Conservation (phyloP, 92 coral and sea anemone genomes). For the Galaxea fascicularis region DNA sequence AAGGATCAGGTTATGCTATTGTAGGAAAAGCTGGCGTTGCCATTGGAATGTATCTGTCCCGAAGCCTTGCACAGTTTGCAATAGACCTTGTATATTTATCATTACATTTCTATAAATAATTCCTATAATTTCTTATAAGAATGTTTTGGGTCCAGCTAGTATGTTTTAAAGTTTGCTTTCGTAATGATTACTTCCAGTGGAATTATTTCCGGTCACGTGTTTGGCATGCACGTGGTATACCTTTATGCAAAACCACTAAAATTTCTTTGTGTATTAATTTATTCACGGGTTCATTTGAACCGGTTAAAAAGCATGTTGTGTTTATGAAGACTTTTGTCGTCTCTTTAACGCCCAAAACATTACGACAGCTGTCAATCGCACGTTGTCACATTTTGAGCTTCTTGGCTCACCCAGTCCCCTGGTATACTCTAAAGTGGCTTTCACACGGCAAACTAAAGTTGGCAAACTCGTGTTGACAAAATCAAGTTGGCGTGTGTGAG, state of each 20-base stretch:
- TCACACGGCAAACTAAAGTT: neutral
- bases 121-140: conserved; percentile 2
- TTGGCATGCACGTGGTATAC: neutral
- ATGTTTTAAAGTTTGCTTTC: neutral
- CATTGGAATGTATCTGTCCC: neutral
- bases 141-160: neutral
- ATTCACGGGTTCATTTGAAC: neutral
- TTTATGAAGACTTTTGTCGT: neutral
- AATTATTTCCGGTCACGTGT: neutral
- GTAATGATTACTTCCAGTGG: no score
- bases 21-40: no score
- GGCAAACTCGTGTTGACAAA: no score
- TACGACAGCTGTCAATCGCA: no score
- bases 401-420: neutral
- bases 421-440: neutral
- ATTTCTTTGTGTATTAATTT: neutral
- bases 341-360: neutral
- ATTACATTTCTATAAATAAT: conserved; percentile 21
- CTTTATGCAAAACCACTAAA: neutral
- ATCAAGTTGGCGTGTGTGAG: no score
- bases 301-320: neutral
- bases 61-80: conserved; percentile 11
- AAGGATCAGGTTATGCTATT: no score
- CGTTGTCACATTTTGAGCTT: neutral
- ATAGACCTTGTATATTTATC: neutral